These are phyloP conservation scores for Echinometra lucunter DNA, from an alignment of 53 echinoderm and acorn worm genomes.

Conservation along the genomic window DNA sequence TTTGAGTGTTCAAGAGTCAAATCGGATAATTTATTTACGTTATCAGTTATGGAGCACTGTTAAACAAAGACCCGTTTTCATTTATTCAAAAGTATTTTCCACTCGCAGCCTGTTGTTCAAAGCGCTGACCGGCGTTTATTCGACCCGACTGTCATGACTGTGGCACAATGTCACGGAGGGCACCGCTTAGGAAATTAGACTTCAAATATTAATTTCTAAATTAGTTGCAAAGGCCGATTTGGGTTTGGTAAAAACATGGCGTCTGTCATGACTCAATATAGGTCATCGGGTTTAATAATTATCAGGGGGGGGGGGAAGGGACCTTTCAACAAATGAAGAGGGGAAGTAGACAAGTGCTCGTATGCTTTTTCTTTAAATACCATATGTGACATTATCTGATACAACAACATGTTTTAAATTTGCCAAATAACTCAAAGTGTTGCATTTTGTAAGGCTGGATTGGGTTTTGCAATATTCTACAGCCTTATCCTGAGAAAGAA, in stretches of 20 bases:
- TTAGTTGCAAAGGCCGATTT: not conserved
- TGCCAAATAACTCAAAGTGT: too few species aligned
- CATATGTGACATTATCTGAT: not conserved
- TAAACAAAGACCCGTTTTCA: not conserved
- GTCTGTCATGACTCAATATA: not conserved
- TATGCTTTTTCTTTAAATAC: not conserved
- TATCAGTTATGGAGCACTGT: not conserved
- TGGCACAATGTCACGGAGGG: constrained; percentile 17
- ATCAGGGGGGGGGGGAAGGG: too few species aligned
- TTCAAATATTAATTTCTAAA: constrained; percentile 40
- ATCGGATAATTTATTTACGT: constrained; percentile 11
- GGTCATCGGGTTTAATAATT: not conserved
- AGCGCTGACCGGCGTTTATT: not conserved
- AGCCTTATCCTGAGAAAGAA: too few species aligned
- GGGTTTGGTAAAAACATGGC: constrained; percentile 33
- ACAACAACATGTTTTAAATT: not conserved
- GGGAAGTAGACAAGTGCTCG: not conserved
- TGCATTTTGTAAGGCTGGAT: too few species aligned
- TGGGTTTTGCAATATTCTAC: too few species aligned
- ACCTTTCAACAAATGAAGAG: not conserved
- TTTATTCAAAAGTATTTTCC: not conserved
- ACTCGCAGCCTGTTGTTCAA: not conserved
- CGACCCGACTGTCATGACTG: not conserved
- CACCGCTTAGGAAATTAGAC: constrained; percentile 4
- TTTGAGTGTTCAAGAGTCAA: not conserved